Percentiles rank a stretch among this genome's conserved stretches.
phyloP scores from a whole-genome alignment of 1,140 invertebrate species.

The Steinernema khuongi region DNA sequence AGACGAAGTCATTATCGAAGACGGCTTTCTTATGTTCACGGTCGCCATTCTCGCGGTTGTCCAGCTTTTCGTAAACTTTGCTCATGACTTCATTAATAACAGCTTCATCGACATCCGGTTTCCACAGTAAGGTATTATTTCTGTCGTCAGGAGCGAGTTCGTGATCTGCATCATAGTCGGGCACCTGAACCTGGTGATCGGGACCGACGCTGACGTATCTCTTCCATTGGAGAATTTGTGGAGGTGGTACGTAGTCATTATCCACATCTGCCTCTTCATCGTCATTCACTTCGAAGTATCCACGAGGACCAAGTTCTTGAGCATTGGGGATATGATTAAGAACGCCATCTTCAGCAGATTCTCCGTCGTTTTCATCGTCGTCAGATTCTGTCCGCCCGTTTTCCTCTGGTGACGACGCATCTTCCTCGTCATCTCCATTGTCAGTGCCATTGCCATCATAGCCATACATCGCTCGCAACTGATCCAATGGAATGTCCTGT shows the following conservation, averaged over 20 bases:
- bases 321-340: neutral
- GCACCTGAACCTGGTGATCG: neutral
- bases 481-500: neutral
- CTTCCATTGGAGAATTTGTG: constrained; percentile 18
- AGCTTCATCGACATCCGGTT: constrained; percentile 20
- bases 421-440: neutral
- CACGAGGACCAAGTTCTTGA: constrained; percentile 14
- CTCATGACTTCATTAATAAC: constrained; percentile 26
- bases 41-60: neutral
- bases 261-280: constrained; percentile 24
- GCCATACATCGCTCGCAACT: neutral
- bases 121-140: constrained; percentile 7
- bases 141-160: constrained; percentile 7
- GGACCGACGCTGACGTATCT: constrained; percentile 13
- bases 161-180: constrained; percentile 21
- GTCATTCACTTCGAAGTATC: constrained; percentile 27
- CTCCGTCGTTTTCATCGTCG: constrained; percentile 19
- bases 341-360: constrained; percentile 21
- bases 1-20: neutral
- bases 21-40: neutral
- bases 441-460: neutral
- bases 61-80: neutral
- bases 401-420: neutral
- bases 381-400: constrained; percentile 2
- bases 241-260: constrained; percentile 19